Conservation (phyloP, 1,140 invertebrate genomes). For the Temnothorax longispinosus region DNA sequence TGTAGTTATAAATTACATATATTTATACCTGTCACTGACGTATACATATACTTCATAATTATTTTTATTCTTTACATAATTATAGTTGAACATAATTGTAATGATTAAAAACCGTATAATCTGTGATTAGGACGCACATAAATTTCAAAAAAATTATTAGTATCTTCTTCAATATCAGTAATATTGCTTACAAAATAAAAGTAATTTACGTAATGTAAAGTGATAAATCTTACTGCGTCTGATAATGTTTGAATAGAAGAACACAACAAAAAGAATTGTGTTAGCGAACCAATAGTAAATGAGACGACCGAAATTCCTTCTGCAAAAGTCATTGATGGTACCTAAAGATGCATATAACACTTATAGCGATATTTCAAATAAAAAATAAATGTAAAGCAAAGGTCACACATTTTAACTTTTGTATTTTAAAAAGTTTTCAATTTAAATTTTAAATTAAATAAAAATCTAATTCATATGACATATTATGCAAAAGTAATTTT, state of each 20-base stretch:
- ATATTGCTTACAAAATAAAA: not conserved
- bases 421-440: not conserved
- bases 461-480: not conserved
- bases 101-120: too few species aligned
- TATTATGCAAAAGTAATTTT: not conserved
- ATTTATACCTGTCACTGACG: not conserved
- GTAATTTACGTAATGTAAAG: not conserved
- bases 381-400: not conserved
- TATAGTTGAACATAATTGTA: not conserved
- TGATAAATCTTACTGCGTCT: constrained; percentile 66
- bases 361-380: not conserved
- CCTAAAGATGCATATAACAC: not conserved
- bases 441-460: not conserved
- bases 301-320: constrained; percentile 41
- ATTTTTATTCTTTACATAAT: not conserved
- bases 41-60: not conserved
- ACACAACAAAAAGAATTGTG: constrained; percentile 72
- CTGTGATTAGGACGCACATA: too few species aligned
- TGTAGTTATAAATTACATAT: not conserved
- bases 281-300: constrained; percentile 54
- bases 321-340: not conserved
- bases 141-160: too few species aligned
- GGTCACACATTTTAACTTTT: not conserved
- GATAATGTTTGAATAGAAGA: constrained; percentile 67
- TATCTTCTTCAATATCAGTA: not conserved